These are phyloP conservation scores for Lemur catta DNA, from an alignment of 2,797 vertebrate species.

Conservation along the genomic window DNA sequence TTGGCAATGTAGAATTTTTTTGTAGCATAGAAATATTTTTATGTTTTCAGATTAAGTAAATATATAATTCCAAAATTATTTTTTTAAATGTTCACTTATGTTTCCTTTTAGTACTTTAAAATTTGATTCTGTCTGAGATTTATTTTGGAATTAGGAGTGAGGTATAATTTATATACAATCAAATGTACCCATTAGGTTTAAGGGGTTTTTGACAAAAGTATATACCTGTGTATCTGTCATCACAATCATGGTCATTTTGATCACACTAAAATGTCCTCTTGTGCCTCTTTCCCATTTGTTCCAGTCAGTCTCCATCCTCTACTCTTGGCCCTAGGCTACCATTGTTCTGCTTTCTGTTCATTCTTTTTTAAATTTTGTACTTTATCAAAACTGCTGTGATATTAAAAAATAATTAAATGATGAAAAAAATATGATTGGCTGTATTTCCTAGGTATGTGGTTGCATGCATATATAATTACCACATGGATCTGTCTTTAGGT, in stretches of 20 bases:
- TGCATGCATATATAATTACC: neutral
- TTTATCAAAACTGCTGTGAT: neutral
- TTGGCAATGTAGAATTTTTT: constrained; percentile 7
- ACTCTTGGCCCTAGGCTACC: neutral
- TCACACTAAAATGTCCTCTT: neutral
- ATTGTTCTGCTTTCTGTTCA: neutral
- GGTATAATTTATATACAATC: neutral
- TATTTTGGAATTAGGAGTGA: neutral
- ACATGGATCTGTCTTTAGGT: neutral
- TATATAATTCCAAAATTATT: constrained; percentile 8
- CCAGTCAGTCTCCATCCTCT: neutral
- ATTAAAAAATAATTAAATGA: neutral
- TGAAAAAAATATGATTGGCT: neutral
- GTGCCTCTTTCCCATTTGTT: neutral
- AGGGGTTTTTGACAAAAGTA: neutral
- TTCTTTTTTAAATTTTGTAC: neutral
- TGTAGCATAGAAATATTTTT: neutral
- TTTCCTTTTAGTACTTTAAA: constrained; percentile 43
- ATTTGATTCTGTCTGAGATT: neutral
- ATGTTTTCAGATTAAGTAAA: constrained; percentile 29
- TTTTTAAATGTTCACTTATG: neutral
- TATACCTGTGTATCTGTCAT: no score
- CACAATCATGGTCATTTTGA: neutral
- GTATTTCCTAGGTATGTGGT: neutral
- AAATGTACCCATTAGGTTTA: neutral